Base-by-base conservation (phyloP, 2,888 invertebrate genomes). In the Drosophila ustulata region DNA sequence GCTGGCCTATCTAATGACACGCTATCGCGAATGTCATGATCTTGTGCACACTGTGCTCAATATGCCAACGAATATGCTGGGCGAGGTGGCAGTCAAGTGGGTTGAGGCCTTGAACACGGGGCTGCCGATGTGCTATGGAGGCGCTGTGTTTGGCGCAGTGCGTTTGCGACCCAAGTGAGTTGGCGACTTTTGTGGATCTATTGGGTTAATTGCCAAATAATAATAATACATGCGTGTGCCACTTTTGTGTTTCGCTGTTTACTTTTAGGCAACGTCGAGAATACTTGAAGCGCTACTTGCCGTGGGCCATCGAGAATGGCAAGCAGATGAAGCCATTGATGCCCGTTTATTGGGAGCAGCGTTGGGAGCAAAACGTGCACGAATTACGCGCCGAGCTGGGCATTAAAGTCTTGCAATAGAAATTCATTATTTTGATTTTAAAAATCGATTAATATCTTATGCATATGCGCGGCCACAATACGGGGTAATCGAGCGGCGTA, bases 21-120 rank as follows among this genome's bases (percentile, higher is more conserved):
- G 99, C 59, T 99, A 99, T 91, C 95, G 99, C 76, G 99, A 99
- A 93, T 96, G 97, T 7, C 99, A 99, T 92, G 99, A 99, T 93
- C 94, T 99, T 75, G 95, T 97, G 65, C 99, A 99, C 93, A 96
- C 98, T 0, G 93, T 96, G 18, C 94, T 99, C 43, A 95, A 95
- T 78, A 98, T 99, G 98, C 98, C 97, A 39, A 98, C 98, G 9
- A 97, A 97, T 86, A 97, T 98, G 97, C 93, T 98, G 37, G 95
- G 96, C 66, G 95, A 99, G 94, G 98, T 99, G 5, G 95, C 97
- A 9, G 97, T 99, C 4, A 99, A 99, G 93, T 99, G 99, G 98
- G 95, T 99, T 52, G 99, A 99, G 94, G 99, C 96, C 0, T 94
- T 99, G 64, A 99, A 99, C 93, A 97, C 96, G 9, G 96, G 95